Conservation (phyloP, 2,888 invertebrate species). For the Clepsis dumicolana region DNA sequence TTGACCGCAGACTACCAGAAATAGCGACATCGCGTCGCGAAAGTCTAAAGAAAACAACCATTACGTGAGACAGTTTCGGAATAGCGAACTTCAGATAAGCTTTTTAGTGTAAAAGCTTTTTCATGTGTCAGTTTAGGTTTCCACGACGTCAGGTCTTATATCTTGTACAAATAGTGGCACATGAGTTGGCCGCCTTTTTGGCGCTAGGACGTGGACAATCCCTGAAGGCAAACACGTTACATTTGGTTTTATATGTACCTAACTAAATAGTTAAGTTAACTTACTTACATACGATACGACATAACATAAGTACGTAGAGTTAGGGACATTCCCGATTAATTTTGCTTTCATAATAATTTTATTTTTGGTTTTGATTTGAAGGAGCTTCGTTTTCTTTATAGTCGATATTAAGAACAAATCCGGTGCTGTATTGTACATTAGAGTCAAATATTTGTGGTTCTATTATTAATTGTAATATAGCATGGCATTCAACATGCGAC, state of each 20-base stretch:
- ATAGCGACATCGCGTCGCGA: conserved; percentile 32
- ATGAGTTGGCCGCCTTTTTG: conserved; percentile 28
- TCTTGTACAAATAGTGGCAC: conserved; percentile 28
- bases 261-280: neutral
- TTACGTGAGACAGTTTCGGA: conserved; percentile 27
- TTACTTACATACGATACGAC: neutral
- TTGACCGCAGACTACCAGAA: conserved; percentile 36
- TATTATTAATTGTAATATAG: neutral
- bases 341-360: too few species aligned
- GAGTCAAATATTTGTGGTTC: neutral
- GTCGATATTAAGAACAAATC: too few species aligned
- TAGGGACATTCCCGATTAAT: too few species aligned
- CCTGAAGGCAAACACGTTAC: neutral
- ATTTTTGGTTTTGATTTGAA: too few species aligned
- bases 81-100: conserved; percentile 22
- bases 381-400: too few species aligned
- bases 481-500: conserved; percentile 11
- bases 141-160: conserved; percentile 2
- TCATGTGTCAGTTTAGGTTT: conserved; percentile 35
- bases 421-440: neutral
- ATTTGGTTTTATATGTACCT: neutral
- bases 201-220: conserved; percentile 4
- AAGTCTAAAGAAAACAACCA: conserved; percentile 27
- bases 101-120: conserved; percentile 40
- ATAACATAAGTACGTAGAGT: neutral